Conservation (phyloP, 1,140 invertebrate species). For the Harlomillsia oculata region DNA sequence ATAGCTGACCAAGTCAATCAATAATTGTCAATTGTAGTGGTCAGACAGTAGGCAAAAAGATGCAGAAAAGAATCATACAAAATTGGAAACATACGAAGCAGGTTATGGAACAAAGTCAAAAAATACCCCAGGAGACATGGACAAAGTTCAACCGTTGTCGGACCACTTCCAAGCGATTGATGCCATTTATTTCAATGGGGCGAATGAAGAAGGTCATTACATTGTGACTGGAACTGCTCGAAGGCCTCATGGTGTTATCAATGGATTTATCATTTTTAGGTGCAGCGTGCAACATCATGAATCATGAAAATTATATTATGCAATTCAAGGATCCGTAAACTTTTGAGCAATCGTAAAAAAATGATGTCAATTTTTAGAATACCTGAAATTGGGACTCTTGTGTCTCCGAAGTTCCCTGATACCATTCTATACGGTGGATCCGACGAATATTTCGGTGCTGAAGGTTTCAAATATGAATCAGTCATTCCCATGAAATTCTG, state of each 20-base stretch:
- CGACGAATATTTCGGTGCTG: conserved; percentile 50
- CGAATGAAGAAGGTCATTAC: conserved; percentile 43
- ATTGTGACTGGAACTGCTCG: conserved; percentile 46
- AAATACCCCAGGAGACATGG: conserved; percentile 45
- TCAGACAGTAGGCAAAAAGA: conserved; percentile 23
- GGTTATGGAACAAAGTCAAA: conserved; percentile 46
- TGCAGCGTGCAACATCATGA: not conserved
- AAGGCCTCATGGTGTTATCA: conserved; percentile 36
- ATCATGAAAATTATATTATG: too few species aligned
- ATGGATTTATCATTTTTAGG: conserved; percentile 41
- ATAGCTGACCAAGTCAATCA: too few species aligned
- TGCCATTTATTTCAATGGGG: conserved; percentile 53
- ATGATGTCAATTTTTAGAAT: too few species aligned
- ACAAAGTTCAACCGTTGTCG: conserved; percentile 50
- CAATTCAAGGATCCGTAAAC: too few species aligned
- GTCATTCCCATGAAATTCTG: conserved; percentile 57
- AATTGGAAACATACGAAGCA: conserved; percentile 36
- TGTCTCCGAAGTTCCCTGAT: conserved; percentile 54
- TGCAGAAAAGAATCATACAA: conserved; percentile 21
- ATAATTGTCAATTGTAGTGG: conserved; percentile 22
- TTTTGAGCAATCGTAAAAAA: too few species aligned
- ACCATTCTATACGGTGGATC: conserved; percentile 50
- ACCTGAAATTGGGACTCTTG: conserved; percentile 55
- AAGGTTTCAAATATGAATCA: conserved; percentile 52
- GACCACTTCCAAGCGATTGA: conserved; percentile 52